Percentiles rank a stretch among this genome's conserved stretches.
These are phyloP conservation scores for Yponomeuta cagnagella DNA, from an alignment of 2,888 invertebrate species.

Conservation along the genomic window DNA sequence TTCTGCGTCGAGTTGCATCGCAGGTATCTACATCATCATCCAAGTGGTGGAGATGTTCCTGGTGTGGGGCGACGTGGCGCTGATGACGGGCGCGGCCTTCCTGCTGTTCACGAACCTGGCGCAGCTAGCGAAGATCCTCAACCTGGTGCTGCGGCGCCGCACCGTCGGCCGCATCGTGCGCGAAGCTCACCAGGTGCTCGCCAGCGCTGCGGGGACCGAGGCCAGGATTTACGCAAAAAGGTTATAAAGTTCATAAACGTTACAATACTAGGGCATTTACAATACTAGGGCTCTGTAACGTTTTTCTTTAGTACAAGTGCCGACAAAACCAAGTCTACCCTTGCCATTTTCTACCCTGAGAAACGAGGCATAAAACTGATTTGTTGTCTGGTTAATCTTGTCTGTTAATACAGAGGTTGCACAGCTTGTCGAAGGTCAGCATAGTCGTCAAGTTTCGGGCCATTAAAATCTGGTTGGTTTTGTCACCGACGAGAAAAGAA, in stretches of 20 bases:
- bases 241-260: slow-evolving; percentile 27
- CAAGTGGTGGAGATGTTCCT: slow-evolving; percentile 63
- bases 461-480: no score
- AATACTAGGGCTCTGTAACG: no score
- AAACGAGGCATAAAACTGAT: no score
- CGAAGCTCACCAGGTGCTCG: slow-evolving; percentile 37
- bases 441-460: no score
- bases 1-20: neutral
- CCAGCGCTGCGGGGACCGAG: slow-evolving; percentile 23
- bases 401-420: no score
- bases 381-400: no score
- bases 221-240: slow-evolving; percentile 42
- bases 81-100: slow-evolving; percentile 64
- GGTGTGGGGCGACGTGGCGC: slow-evolving; percentile 62
- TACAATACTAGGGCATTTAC: no score
- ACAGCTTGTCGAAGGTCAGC: no score
- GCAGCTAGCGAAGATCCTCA: slow-evolving; percentile 55
- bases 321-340: no score
- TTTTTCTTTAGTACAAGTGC: no score
- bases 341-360: no score
- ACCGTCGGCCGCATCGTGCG: slow-evolving; percentile 41
- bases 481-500: no score
- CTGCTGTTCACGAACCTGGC: slow-evolving; percentile 63
- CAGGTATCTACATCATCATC: slow-evolving; percentile 58
- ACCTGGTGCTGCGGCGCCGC: slow-evolving; percentile 37